Base-by-base conservation (phyloP, 2,113 vertebrate species). In the Sciurus niger region DNA sequence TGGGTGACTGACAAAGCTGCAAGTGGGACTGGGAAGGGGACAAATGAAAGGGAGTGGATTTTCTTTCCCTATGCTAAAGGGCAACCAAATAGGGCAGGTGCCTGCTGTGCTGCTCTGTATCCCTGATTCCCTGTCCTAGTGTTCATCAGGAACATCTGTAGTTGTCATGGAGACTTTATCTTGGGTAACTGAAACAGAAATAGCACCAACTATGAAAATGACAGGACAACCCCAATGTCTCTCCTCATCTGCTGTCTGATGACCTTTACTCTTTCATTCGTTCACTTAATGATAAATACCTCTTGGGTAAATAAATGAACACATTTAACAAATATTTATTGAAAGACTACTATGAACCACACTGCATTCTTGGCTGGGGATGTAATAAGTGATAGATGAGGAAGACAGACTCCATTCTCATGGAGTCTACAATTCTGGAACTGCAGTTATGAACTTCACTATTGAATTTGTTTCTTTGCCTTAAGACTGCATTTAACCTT, bases 381-480 rank as follows among this genome's bases (percentile, higher is more conserved):
- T 86, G 58, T 34, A 90, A 20, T 48, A 74, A 30, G 20, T 82
- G 34, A 72, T 28, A 73, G 46, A 11, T 82, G 28, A 94, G 70
- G 4, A 91, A 76, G 60, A 72, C 55, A 53, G 16, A 80, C 43
- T 55, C 37, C 40, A 24, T 73, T 90, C 37, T 94, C 34, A 73
- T 5, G 0, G 84, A 74, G 80, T 94, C 60, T 55, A 82, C 8
- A 85, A 5, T 89, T 60, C 92, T 32, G 22, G 43, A 82, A 65
- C 25, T 70, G 83, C 3, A 32, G 8, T 93, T 96, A 92, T 63
- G 67, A 78, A 68, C 72, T 86, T 70, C 53, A 40, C 43, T 55
- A 65, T 87, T 86, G 55, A 18, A 85, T 58, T 86, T 95, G 22
- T 63, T 94, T 94, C 8, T 97, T 96, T 90, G 82, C 60, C 79